phyloP scores from a whole-genome alignment of 2,888 invertebrate genomes.

The Acrobasis suavella region DNA sequence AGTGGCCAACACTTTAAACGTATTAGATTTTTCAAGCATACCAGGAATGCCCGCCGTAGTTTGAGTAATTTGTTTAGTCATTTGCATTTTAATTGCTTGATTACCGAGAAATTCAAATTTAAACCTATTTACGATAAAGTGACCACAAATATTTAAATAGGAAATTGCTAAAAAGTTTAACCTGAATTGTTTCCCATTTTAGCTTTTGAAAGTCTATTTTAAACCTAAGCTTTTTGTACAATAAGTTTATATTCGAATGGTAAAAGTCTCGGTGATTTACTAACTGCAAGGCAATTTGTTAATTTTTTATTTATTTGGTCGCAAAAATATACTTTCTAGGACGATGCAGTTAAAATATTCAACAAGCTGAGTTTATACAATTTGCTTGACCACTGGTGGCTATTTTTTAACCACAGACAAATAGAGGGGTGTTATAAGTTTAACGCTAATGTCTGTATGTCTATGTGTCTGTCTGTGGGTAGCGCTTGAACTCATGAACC shows the following conservation, averaged over 20 bases:
- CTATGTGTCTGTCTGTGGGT: too few species aligned
- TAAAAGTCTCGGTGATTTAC: not conserved
- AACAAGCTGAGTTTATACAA: not conserved
- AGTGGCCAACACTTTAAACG: too few species aligned
- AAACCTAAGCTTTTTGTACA: not conserved
- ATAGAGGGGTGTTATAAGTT: too few species aligned
- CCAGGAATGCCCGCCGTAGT: too few species aligned
- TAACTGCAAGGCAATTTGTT: not conserved
- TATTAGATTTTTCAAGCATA: too few species aligned
- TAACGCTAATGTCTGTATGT: too few species aligned
- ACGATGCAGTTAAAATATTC: not conserved
- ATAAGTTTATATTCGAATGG: not conserved
- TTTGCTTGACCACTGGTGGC: not conserved
- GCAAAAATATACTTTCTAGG: not conserved
- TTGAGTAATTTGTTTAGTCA: too few species aligned
- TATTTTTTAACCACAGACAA: not conserved
- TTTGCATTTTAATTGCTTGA: not conserved
- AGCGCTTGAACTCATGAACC: too few species aligned
- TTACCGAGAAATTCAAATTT: not conserved
- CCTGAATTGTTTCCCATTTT: not conserved
- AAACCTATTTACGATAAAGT: not conserved
- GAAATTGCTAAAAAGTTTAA: constrained; percentile 6
- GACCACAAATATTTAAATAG: not conserved
- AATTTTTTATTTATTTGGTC: not conserved
- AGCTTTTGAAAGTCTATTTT: not conserved